These are phyloP conservation scores for Drosophila lowei DNA, from an alignment of 1,140 invertebrate species.

Conservation along the genomic window DNA sequence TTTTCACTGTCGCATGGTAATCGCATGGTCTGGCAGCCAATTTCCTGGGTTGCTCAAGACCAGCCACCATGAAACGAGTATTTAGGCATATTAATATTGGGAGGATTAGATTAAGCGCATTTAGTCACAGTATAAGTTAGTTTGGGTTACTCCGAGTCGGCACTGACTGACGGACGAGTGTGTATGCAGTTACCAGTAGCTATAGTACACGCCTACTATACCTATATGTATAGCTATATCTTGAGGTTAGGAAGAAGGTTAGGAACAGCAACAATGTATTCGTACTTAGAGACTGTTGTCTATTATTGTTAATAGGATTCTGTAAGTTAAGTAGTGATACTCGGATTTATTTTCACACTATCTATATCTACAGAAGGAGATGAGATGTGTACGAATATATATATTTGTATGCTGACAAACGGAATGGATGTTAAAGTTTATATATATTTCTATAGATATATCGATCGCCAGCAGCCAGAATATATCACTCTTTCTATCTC, in stretches of 20 bases:
- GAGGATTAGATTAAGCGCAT: conserved; percentile 52
- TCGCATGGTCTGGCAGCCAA: conserved; percentile 35
- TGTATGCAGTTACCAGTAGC: conserved; percentile 25
- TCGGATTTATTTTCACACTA: conserved; percentile 78
- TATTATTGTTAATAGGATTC: conserved; percentile 81
- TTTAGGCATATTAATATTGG: conserved; percentile 32
- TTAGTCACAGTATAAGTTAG: conserved; percentile 45
- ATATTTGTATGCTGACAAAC: too few species aligned
- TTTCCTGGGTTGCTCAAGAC: conserved; percentile 47
- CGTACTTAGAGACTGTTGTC: conserved; percentile 82
- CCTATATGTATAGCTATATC: conserved; percentile 13
- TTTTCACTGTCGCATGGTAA: conserved; percentile 41
- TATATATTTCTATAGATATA: conserved; percentile 33
- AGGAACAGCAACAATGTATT: conserved; percentile 70
- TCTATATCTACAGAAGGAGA: conserved; percentile 23
- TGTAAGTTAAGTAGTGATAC: conserved; percentile 80
- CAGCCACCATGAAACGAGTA: conserved; percentile 15
- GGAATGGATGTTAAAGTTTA: neutral
- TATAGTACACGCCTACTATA: conserved; percentile 24
- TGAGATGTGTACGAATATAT: neutral
- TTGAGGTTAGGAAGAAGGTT: neutral
- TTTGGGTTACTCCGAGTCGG: conserved; percentile 13
- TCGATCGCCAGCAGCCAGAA: conserved; percentile 23
- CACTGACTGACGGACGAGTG: conserved; percentile 6
- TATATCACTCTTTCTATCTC: conserved; percentile 9